Base-by-base conservation (phyloP, 2,113 vertebrate species). In the Myiozetetes cayanensis region DNA sequence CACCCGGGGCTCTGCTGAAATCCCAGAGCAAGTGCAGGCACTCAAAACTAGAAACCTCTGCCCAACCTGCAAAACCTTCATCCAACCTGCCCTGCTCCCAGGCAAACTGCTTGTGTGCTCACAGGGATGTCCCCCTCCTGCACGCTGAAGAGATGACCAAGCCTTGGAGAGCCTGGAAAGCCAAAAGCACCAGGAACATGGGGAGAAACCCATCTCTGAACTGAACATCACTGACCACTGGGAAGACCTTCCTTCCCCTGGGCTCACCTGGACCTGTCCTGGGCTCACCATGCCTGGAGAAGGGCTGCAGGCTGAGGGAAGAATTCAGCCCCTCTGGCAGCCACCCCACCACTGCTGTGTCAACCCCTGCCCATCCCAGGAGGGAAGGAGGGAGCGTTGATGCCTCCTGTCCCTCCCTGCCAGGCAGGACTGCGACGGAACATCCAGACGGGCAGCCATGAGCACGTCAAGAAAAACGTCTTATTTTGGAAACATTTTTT, bases 381-480 rank as follows among this genome's bases (percentile, higher is more conserved):
- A 44, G 67, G 47, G 66, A 52, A 6, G 28, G 35, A 73, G 59
- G 77, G 52, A 83, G 41, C 0, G 47, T 43, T 46, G 56, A 39
- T 3, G 94, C 87, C 93, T 75, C 89, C 83, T 87, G 79, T 91
- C 87, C 91, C 92, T 72, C 70, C 61, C 49, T n/a, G 55, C 55
- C 76, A 95, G 96, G 97, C 97, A 90, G 93, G 96, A 93, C 97
- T 82, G 94, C 61, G 96, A 96, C 56, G 94, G 98, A 98, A 98
- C 98, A 98, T 96, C 89, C 66, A 93, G 88, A 68, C 1, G 2
- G 46, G 88, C 53, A 33, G 49, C 52, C 44, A 6, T 6, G 28
- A 79, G 67, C 49, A 68, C 9, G 18, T 77, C 74, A 71, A 77
- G 81, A 89, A 94, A 94, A 63, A 77, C 0, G 0, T 59, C 79